Percentiles rank a stretch among this genome's conserved stretches.
Evolutionary conservation across 2,888 invertebrate genomes (phyloP).

Genomic region (Tiliacea aurago): DNA sequence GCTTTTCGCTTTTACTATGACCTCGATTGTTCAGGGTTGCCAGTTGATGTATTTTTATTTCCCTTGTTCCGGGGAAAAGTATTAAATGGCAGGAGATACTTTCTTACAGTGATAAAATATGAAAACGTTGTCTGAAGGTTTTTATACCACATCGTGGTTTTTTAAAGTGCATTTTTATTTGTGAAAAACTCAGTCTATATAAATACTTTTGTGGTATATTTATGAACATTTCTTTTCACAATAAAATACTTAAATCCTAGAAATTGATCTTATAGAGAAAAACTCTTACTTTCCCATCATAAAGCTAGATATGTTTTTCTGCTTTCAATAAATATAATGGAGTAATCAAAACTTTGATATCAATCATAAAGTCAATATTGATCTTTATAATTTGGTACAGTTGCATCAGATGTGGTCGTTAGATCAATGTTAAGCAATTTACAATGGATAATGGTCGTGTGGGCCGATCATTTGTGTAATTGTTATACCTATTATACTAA

Average conservation of each 20-base stretch:
- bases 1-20: slow-evolving; percentile 81
- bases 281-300: background rate
- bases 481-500: slow-evolving; percentile 48
- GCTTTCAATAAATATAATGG: background rate
- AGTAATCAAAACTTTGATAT: background rate
- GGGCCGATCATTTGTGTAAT: slow-evolving; percentile 56
- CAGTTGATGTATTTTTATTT: slow-evolving; percentile 15
- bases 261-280: background rate
- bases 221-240: background rate
- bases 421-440: slow-evolving; percentile 58
- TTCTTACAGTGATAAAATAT: background rate
- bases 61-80: background rate
- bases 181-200: background rate
- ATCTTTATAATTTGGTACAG: slow-evolving; percentile 38
- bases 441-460: slow-evolving; percentile 43
- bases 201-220: background rate
- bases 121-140: background rate
- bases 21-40: slow-evolving; percentile 75
- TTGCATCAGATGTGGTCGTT: slow-evolving; percentile 52
- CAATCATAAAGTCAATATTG: slow-evolving; percentile 16
- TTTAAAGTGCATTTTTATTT: background rate
- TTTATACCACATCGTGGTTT: background rate
- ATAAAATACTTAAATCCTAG: background rate
- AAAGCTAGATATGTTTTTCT: background rate
- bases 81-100: too few relatives aligned